These are phyloP conservation scores for Halcyon smyrnensis DNA, from an alignment of 2,797 vertebrate genomes.

Conservation along the genomic window DNA sequence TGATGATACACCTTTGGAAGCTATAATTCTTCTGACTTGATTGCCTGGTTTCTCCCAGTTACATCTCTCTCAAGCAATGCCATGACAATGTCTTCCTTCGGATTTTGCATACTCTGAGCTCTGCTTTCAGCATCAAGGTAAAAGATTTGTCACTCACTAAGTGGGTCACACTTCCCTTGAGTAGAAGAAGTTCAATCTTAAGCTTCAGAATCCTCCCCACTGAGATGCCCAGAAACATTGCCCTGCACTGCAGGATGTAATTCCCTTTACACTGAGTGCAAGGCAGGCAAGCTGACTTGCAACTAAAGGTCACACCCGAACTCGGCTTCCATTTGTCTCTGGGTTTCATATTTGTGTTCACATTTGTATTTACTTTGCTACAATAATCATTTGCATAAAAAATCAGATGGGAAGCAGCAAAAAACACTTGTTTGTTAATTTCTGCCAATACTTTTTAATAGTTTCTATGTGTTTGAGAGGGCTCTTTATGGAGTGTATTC, in stretches of 20 bases:
- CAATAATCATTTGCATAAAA: background rate
- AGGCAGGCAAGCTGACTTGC: background rate
- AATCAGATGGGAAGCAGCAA: background rate
- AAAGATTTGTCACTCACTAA: background rate
- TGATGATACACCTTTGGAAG: conserved; percentile 22
- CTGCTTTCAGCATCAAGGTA: background rate
- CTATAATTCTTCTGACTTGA: conserved; percentile 32
- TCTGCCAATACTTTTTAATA: background rate
- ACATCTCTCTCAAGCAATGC: background rate
- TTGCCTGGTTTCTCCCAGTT: background rate
- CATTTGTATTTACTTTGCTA: background rate
- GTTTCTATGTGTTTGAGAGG: background rate
- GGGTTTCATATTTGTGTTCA: background rate
- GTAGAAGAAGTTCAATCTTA: background rate
- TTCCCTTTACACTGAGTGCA: background rate
- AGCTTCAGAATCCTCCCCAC: background rate
- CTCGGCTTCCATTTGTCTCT: background rate
- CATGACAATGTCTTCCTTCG: background rate
- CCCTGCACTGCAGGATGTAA: background rate
- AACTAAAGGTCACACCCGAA: background rate
- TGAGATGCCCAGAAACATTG: background rate
- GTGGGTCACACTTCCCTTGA: background rate
- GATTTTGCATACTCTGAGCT: background rate
- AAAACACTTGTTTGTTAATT: background rate
- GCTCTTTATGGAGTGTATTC: background rate